Percentiles rank a stretch among this genome's conserved stretches.
phyloP scores from a whole-genome alignment of 2,113 vertebrate genomes.

The Malurus cyaneus region DNA sequence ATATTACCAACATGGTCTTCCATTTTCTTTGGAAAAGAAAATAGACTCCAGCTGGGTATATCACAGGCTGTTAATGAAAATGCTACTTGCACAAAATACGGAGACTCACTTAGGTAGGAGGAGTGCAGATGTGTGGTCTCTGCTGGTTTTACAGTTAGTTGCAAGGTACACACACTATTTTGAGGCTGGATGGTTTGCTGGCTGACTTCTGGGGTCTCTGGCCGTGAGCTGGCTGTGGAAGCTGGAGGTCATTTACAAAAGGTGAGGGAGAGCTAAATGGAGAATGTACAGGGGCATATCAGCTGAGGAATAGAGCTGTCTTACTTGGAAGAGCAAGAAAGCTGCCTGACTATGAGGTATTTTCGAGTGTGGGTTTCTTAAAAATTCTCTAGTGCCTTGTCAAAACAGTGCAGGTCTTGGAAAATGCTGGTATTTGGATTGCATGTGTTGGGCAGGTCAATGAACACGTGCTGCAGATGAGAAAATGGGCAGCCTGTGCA shows the following conservation, averaged over 20 bases:
- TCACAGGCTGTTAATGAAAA: neutral
- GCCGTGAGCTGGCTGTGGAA: neutral
- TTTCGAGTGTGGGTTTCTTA: neutral
- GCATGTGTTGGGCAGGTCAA: neutral
- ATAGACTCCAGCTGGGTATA: neutral
- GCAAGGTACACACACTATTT: neutral
- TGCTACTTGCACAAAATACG: neutral
- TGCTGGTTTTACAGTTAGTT: neutral
- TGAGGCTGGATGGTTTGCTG: neutral
- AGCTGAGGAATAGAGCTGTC: neutral
- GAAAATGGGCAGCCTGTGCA: neutral
- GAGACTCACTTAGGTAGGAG: neutral
- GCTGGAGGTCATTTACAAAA: neutral
- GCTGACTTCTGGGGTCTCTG: neutral
- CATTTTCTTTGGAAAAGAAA: neutral
- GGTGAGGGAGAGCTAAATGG: neutral
- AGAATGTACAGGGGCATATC: neutral
- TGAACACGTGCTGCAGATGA: neutral
- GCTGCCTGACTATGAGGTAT: neutral
- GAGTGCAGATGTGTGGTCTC: neutral
- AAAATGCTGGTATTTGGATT: neutral
- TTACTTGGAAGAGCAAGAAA: neutral
- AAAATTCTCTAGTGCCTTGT: neutral
- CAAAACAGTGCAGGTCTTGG: neutral
- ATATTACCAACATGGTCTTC: neutral